Base-by-base conservation (phyloP, 1,140 invertebrate genomes). In the Atta cephalotes region DNA sequence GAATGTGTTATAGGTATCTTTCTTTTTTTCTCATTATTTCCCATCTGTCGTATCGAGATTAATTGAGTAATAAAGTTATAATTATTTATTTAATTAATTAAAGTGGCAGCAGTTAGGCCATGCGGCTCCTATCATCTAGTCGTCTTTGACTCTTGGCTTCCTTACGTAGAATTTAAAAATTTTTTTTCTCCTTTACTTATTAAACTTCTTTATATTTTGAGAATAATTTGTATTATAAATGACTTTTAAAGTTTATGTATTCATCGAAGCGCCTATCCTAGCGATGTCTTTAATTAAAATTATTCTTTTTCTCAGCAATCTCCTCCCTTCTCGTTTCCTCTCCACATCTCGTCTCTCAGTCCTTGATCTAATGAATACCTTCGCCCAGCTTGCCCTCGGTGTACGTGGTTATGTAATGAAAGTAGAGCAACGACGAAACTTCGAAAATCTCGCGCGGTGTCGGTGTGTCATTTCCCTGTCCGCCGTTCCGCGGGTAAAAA, bases 61-160 rank as follows among this genome's bases (percentile, higher is more conserved):
- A 93, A 94, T 95, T 92, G 92, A 94, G 92, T 95, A 94, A 94
- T 94, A 94, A 95, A 95, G 93, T 95, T 94, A 92, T 92, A 92
- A 93, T 94, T 94, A 94, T 93, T 93, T 91, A 92, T 92, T 91
- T 91, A 94, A 93, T 93, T 94, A 94, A 92, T 95, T 88, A 93
- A 94, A 95, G 93, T 95, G 94, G 94, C 94, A 95, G 95, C 95
- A 95, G 90, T 95, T 95, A 95, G 94, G 95, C 95, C 94, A 95
- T 95, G 93, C 94, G 94, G 94, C 95, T 94, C 91, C 94, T 95
- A 95, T 95, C 88, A 92, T 92, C 93, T 95, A 94, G 88, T 94
- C 94, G 81, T 94, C 92, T 94, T 93, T 92, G 92, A 94, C 92
- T 93, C 92, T 94, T 92, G 93, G 93, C 93, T 94, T 93, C 93